A percentile compares a stretch with the other conserved stretches of the same genome.
These are phyloP conservation scores for Percopsis transmontana DNA, from an alignment of 2,113 vertebrate species.

Conservation along the genomic window DNA sequence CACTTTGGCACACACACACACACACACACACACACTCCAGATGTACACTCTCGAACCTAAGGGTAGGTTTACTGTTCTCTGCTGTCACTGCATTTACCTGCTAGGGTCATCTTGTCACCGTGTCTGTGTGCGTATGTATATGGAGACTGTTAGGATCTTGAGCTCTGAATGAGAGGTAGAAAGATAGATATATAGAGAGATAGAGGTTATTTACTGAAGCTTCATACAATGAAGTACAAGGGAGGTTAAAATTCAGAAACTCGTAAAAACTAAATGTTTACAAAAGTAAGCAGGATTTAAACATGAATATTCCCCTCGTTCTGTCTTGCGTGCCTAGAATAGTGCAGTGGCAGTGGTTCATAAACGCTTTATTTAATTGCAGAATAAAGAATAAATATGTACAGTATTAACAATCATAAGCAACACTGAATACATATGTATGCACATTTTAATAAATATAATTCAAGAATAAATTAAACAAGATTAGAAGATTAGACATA, in stretches of 20 bases:
- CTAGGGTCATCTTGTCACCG: conserved; percentile 77
- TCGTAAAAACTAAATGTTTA: too few species aligned
- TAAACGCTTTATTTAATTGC: too few species aligned
- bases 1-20: conserved; percentile 11
- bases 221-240: neutral
- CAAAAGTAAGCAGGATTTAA: too few species aligned
- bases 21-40: neutral
- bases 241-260: neutral
- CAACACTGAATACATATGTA: too few species aligned
- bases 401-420: too few species aligned
- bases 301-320: too few species aligned
- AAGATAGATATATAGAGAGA: conserved; percentile 33
- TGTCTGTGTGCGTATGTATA: conserved; percentile 5
- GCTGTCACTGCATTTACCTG: conserved; percentile 72
- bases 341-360: too few species aligned
- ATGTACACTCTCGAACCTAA: neutral
- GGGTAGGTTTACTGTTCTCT: conserved; percentile 23
- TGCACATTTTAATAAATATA: too few species aligned
- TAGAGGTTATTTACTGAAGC: conserved; percentile 10
- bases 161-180: conserved; percentile 50
- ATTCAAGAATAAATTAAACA: too few species aligned
- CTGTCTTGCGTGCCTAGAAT: too few species aligned
- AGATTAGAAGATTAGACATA: too few species aligned
- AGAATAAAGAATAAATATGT: too few species aligned
- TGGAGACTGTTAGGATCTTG: conserved; percentile 49